Evolutionary conservation across 2,888 invertebrate species (phyloP), one percentile per base, ranked within the genome.

Genomic region (Caenorhabditis japonica): DNA sequence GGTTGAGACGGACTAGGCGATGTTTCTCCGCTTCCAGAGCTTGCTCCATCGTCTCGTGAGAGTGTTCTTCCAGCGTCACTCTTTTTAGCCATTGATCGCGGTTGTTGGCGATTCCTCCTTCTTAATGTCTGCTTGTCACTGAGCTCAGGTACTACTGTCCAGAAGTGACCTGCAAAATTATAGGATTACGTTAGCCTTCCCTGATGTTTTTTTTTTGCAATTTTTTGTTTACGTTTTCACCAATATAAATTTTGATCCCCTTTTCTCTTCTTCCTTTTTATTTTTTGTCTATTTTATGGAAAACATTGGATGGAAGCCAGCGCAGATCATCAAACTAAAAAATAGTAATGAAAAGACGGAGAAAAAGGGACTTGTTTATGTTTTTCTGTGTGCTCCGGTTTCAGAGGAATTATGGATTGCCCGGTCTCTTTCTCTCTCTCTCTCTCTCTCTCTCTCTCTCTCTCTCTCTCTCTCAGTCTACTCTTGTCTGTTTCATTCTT

Each of bases 91-190:
- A 51, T 43, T 41, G 55, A 30, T 43, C 53, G 58, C 25, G 68
- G 69, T 51, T 72, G 76, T 17, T 74, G 72, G 21, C 80, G 76
- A 59, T 77, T 80, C 49, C 83, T 25, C 58, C 80, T 59, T 43
- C 83, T 21, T 34, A 83, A 43, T 3, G 81, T 83, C 58, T 81
- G 84, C 68, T 87, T 86, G 62, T 86, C 86, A 49, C 83, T 82
- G 43, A 80, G 75, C 25, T 86, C 86, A 12, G 84, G 82, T 5
- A 85, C 83, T 8, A 86, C 86, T 5, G 86, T 86, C 86, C 86
- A 86, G 79, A 83, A 86, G 73, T 85, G 85, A 41, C 85, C 85
- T 85, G 70, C 44, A 81, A 72, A 36, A 25, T 1, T 25, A 21
- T 27, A 13, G 15, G 13, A 21, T 21, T 1, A 12, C 13, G 17